Percentiles rank a stretch among this genome's conserved stretches.
Conservation (phyloP, 2,888 invertebrate species). For the Nemotelus nigrinus region DNA sequence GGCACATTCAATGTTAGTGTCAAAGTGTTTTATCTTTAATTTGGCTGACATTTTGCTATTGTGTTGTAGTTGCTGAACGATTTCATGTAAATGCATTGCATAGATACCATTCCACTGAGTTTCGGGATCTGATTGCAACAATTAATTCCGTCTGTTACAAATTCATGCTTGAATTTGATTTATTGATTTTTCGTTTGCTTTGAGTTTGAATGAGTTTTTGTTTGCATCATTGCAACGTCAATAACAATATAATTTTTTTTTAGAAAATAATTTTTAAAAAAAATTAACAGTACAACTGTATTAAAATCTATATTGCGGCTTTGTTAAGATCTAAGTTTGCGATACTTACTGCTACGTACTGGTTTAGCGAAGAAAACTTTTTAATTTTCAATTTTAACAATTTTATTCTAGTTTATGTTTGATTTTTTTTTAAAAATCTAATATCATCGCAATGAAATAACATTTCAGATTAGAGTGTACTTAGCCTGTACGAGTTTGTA, state of each 20-base stretch:
- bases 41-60: no score
- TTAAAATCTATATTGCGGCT: constrained; percentile 43
- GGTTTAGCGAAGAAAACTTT: background rate
- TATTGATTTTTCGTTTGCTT: background rate
- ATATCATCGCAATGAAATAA: background rate
- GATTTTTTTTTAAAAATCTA: background rate
- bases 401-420: constrained; percentile 4
- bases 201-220: constrained; percentile 16
- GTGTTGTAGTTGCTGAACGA: no score
- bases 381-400: background rate
- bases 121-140: no score
- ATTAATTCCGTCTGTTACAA: no score
- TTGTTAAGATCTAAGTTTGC: background rate
- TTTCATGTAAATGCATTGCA: no score
- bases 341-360: background rate
- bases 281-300: constrained; percentile 38
- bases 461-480: background rate
- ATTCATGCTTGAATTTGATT: background rate
- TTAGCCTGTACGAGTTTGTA: background rate
- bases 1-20: no score
- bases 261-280: constrained; percentile 40
- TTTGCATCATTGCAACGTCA: constrained; percentile 18
- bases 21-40: no score
- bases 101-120: no score
- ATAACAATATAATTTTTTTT: constrained; percentile 29